A percentile compares a stretch with the other conserved stretches of the same genome.
Evolutionary conservation across 2,797 vertebrate genomes (phyloP).

Genomic region (Melanotaenia nigrans): DNA sequence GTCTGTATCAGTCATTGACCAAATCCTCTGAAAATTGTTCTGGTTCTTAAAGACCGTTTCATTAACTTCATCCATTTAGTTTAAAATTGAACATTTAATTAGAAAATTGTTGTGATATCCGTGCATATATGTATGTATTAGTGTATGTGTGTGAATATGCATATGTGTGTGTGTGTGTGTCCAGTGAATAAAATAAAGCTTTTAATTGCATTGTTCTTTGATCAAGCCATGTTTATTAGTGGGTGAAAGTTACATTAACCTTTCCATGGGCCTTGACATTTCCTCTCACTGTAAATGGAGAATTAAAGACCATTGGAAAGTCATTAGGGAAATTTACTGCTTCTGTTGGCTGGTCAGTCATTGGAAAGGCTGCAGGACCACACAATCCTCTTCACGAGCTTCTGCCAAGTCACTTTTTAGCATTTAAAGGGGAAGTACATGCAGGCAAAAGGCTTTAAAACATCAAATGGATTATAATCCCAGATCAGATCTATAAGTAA

Average conservation of each 20-base stretch:
- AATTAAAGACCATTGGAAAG: slow-evolving; percentile 81
- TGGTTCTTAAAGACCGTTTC: slow-evolving; percentile 54
- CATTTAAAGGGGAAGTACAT: slow-evolving; percentile 40
- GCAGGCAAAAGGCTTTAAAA: not conserved
- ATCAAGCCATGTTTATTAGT: slow-evolving; percentile 78
- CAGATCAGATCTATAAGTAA: too few relatives aligned
- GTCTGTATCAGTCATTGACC: slow-evolving; percentile 26
- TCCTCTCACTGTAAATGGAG: slow-evolving; percentile 75
- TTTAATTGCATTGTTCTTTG: slow-evolving; percentile 78
- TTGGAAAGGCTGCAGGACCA: slow-evolving; percentile 65
- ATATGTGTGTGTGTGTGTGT: slow-evolving; percentile 26
- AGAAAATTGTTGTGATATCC: slow-evolving; percentile 28
- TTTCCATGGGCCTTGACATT: slow-evolving; percentile 79
- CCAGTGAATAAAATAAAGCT: slow-evolving; percentile 69
- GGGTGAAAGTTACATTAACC: slow-evolving; percentile 79
- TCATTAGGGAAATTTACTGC: slow-evolving; percentile 79
- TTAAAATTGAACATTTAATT: slow-evolving; percentile 70
- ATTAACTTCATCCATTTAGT: slow-evolving; percentile 65
- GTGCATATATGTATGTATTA: slow-evolving; percentile 11
- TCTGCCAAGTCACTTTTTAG: slow-evolving; percentile 57
- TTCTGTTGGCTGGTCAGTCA: slow-evolving; percentile 73
- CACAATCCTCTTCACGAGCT: slow-evolving; percentile 39
- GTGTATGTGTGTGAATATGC: slow-evolving; percentile 13
- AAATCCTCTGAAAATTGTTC: slow-evolving; percentile 28
- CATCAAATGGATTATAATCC: not conserved